Base-by-base conservation (phyloP, 2,888 invertebrate species). In the Parthenolecanium corni region DNA sequence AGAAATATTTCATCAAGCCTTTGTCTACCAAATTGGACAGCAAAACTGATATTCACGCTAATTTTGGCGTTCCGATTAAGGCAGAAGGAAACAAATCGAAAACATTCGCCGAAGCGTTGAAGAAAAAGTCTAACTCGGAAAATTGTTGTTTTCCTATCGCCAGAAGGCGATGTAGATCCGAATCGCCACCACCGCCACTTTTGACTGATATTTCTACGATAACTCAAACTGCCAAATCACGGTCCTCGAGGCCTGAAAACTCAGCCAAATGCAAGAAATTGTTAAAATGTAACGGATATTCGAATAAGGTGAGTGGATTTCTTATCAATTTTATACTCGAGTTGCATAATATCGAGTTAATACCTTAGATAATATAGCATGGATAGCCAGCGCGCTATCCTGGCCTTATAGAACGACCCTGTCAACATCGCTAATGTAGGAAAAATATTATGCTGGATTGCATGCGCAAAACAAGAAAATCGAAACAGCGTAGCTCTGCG, bases 281-380 rank as follows among this genome's bases (percentile, higher is more conserved):
- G 68, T 80, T 89, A 64, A 79, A 83, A 72, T 85, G 86, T 77
- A 87, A 86, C 75, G 87, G 88, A 69, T 84, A 82, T 72, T 85
- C 87, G 56, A 86, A 85, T 75, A 87, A 87, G 82, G 85, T 85
- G 72, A 77, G 75, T 71, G 31, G 9, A 31, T 31, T 31, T 31
- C 9, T n/a, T n/a, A n/a, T n/a, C n/a, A n/a, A n/a, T n/a, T n/a
- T n/a, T n/a, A n/a, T n/a, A n/a, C n/a, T n/a, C n/a, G n/a, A n/a
- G n/a, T n/a, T n/a, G n/a, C n/a, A n/a, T n/a, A n/a, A n/a, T n/a
- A n/a, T n/a, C n/a, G n/a, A n/a, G n/a, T n/a, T n/a, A n/a, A n/a
- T n/a, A n/a, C n/a, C n/a, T n/a, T n/a, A n/a, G n/a, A n/a, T n/a
- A n/a, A n/a, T n/a, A n/a, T n/a, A n/a, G n/a, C n/a, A n/a, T n/a